phyloP scores from a whole-genome alignment of 2,888 invertebrate species.

The Torymus tubicola region DNA sequence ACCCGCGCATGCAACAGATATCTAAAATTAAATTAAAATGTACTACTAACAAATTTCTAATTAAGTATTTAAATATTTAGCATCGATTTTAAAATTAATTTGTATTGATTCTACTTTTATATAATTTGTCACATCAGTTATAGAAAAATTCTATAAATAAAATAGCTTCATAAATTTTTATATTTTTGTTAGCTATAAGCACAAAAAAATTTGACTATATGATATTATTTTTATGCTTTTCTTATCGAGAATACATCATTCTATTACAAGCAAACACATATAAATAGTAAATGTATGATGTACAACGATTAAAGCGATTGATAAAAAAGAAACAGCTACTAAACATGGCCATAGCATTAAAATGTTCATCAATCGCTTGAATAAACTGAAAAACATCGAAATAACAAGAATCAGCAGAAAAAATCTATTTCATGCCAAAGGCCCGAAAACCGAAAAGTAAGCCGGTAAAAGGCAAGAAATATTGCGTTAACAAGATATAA shows the following conservation, averaged over 20 bases:
- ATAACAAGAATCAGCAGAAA: constrained; percentile 15
- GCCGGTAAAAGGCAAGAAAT: constrained; percentile 29
- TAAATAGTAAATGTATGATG: neutral
- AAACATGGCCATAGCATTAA: no score
- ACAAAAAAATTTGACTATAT: no score
- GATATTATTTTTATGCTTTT: no score
- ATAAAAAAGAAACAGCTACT: no score
- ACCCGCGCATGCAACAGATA: constrained; percentile 26
- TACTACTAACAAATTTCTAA: no score
- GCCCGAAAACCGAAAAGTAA: constrained; percentile 37
- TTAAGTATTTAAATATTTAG: neutral
- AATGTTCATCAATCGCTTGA: neutral
- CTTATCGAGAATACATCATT: no score
- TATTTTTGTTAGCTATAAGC: no score
- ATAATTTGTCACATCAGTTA: no score
- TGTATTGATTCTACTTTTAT: no score
- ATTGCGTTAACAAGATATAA: constrained; percentile 41
- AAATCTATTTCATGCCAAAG: constrained; percentile 50
- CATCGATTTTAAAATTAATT: neutral
- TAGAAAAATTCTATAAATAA: no score
- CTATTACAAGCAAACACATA: neutral
- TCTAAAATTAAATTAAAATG: neutral
- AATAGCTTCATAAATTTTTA: no score
- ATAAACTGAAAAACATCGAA: constrained; percentile 11
- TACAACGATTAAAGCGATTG: no score